Evolutionary conservation across 2,888 invertebrate species (phyloP).

Genomic region (Limnephilus rhombicus): DNA sequence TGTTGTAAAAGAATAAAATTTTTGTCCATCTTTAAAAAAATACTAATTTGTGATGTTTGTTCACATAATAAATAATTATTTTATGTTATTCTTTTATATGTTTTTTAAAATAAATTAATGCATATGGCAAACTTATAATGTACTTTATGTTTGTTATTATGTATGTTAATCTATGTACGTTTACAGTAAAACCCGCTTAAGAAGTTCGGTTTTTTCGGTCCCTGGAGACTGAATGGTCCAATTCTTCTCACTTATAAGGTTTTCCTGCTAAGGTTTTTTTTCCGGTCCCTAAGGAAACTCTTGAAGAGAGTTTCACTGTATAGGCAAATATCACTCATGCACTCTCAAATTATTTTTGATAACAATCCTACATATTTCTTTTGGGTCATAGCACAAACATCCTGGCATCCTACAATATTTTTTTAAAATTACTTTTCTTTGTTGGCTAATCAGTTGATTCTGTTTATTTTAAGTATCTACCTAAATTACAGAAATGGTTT

Average conservation of each 20-base stretch:
- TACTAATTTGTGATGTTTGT: neutral
- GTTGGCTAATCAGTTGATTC: neutral
- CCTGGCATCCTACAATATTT: neutral
- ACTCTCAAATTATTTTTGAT: neutral
- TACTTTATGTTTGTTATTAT: neutral
- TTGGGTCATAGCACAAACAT: neutral
- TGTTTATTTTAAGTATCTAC: neutral
- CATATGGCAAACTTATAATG: neutral
- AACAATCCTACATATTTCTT: neutral
- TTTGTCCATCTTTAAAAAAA: neutral
- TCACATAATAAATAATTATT: neutral
- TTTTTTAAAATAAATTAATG: neutral
- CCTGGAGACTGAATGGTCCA: too few species aligned
- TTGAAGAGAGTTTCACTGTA: too few species aligned
- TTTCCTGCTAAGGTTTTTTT: too few species aligned
- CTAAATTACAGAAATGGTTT: neutral
- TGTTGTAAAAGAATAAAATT: neutral
- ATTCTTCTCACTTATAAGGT: too few species aligned
- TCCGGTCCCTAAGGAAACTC: too few species aligned
- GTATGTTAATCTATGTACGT: neutral
- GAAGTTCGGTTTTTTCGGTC: too few species aligned
- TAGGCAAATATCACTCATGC: neutral
- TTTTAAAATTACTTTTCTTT: neutral
- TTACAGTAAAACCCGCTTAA: neutral
- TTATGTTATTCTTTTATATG: neutral